Percentiles rank a stretch among this genome's conserved stretches.
Conservation (phyloP, 2,888 invertebrate species). For the Drosophila mercatorum region DNA sequence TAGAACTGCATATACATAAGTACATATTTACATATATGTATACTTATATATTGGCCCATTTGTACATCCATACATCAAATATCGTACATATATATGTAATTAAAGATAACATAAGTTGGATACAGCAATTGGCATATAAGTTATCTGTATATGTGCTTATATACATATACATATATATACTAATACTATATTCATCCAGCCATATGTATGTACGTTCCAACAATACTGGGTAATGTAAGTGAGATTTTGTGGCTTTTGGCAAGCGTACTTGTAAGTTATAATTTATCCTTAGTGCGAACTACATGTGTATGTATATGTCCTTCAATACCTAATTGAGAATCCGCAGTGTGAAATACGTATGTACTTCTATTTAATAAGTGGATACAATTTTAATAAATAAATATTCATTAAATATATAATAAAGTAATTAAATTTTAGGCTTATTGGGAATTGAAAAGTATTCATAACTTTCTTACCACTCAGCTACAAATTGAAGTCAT, state of each 20-base stretch:
- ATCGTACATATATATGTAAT: constrained; percentile 26
- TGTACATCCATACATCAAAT: constrained; percentile 13
- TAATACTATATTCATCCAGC: constrained; percentile 14
- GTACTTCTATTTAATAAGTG: constrained; percentile 63
- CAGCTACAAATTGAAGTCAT: too few species aligned
- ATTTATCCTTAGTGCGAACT: constrained; percentile 43
- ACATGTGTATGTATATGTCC: constrained; percentile 38
- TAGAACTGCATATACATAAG: constrained; percentile 1
- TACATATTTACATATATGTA: constrained; percentile 18
- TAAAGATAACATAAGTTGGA: constrained; percentile 21
- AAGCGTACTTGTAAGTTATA: constrained; percentile 60
- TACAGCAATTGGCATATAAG: constrained; percentile 19
- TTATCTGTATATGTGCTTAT: constrained; percentile 28
- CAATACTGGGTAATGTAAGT: constrained; percentile 19
- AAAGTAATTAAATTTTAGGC: constrained; percentile 16
- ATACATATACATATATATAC: not conserved
- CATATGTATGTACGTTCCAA: constrained; percentile 32
- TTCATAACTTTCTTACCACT: too few species aligned
- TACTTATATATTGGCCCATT: constrained; percentile 18
- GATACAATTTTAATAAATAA: constrained; percentile 68
- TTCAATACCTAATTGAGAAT: constrained; percentile 50
- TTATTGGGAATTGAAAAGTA: not conserved
- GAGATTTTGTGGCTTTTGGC: constrained; percentile 37
- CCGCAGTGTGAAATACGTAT: constrained; percentile 53
- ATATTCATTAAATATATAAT: constrained; percentile 70